phyloP scores from a whole-genome alignment of 2,888 invertebrate species.

The Eurytoma adleriae region DNA sequence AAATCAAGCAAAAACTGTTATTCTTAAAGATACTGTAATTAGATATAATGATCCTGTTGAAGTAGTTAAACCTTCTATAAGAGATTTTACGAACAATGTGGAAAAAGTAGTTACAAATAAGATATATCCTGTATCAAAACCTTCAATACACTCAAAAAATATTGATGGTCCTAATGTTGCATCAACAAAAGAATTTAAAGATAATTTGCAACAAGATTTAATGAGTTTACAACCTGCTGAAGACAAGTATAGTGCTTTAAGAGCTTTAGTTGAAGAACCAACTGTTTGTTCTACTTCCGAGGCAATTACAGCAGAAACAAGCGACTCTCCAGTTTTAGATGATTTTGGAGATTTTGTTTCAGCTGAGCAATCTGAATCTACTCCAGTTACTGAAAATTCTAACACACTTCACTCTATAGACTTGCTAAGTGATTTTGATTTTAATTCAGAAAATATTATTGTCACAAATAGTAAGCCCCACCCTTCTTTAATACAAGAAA shows the following conservation, averaged over 20 bases:
- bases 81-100: constrained; percentile 55
- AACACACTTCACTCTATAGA: constrained; percentile 60
- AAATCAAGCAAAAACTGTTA: constrained; percentile 72
- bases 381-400: constrained; percentile 51
- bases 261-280: constrained; percentile 71
- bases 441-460: constrained; percentile 59
- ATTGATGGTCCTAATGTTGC: constrained; percentile 48
- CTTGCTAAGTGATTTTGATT: constrained; percentile 69
- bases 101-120: constrained; percentile 53
- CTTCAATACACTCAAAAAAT: constrained; percentile 26
- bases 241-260: constrained; percentile 77
- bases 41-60: constrained; percentile 66
- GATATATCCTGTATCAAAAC: constrained; percentile 32
- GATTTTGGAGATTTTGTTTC: constrained; percentile 77
- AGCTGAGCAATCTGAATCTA: constrained; percentile 66
- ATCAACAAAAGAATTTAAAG: constrained; percentile 55
- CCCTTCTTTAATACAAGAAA: constrained; percentile 66
- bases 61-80: constrained; percentile 55
- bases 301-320: constrained; percentile 55
- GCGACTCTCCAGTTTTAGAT: constrained; percentile 65
- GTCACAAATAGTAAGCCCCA: constrained; percentile 60
- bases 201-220: constrained; percentile 66
- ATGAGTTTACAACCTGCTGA: constrained; percentile 72
- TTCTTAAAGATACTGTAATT: constrained; percentile 73
- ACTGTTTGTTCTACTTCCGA: constrained; percentile 46